Conservation (phyloP, 2,113 vertebrate genomes). For the Scortum barcoo region DNA sequence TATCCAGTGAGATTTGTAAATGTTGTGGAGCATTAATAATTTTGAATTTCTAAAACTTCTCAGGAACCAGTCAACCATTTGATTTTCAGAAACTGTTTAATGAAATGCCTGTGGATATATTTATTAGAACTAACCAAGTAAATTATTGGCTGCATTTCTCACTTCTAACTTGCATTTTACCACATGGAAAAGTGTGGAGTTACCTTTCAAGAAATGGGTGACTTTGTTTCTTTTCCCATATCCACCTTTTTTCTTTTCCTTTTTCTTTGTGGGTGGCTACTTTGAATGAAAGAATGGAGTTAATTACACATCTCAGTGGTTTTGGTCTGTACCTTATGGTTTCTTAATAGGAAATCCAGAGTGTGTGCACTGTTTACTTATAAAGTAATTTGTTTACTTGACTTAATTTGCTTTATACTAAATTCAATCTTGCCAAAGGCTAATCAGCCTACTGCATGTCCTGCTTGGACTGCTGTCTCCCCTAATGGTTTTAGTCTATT, state of each 20-base stretch:
- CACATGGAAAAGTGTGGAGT: neutral
- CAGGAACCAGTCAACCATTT: neutral
- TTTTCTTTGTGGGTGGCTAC: conserved; percentile 66
- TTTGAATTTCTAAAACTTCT: neutral
- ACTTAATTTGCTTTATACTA: conserved; percentile 46
- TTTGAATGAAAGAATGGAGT: conserved; percentile 83
- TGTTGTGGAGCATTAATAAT: neutral
- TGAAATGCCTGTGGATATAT: conserved; percentile 21
- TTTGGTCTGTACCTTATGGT: conserved; percentile 74
- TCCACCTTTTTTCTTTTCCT: conserved; percentile 68
- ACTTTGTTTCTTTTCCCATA: neutral
- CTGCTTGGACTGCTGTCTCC: conserved; percentile 24
- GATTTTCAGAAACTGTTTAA: conserved; percentile 1
- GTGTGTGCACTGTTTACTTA: conserved; percentile 24
- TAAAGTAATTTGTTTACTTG: conserved; percentile 48
- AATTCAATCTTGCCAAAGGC: conserved; percentile 47
- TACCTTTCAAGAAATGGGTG: neutral
- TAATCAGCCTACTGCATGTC: conserved; percentile 33
- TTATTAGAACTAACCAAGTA: neutral
- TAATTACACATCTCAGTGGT: conserved; percentile 84
- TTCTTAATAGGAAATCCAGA: conserved; percentile 63
- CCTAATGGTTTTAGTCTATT: conserved; percentile 42
- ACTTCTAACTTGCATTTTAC: neutral
- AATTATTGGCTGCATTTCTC: neutral
- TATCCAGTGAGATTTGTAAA: neutral